A percentile compares a stretch with the other conserved stretches of the same genome.
These are phyloP conservation scores for Brenthis ino DNA, from an alignment of 2,888 invertebrate genomes.

Conservation along the genomic window DNA sequence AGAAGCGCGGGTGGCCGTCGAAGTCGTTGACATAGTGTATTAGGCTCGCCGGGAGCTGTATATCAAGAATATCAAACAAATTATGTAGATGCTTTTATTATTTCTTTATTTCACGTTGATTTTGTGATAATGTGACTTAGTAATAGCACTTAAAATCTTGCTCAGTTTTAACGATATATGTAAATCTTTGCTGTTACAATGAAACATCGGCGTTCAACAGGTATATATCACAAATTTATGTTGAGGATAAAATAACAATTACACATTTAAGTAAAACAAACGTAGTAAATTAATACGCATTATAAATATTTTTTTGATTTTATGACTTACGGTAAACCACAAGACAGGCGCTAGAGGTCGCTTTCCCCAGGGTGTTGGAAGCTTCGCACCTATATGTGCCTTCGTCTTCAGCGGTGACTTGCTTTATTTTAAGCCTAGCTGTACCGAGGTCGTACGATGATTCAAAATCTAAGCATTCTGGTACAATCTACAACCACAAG, in stretches of 20 bases:
- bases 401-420: slow-evolving; percentile 93
- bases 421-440: slow-evolving; percentile 87
- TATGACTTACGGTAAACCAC: slow-evolving; percentile 86
- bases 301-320: neutral
- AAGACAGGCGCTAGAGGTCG: slow-evolving; percentile 90
- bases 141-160: too few species aligned
- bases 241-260: too few species aligned
- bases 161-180: too few species aligned
- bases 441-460: slow-evolving; percentile 86
- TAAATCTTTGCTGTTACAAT: too few species aligned
- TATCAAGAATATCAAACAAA: neutral
- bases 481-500: slow-evolving; percentile 76
- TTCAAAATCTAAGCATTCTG: slow-evolving; percentile 85
- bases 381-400: slow-evolving; percentile 94
- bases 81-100: neutral
- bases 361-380: slow-evolving; percentile 91
- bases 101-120: too few species aligned
- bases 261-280: too few species aligned
- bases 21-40: slow-evolving; percentile 87
- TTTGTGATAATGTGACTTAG: too few species aligned
- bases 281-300: too few species aligned
- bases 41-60: slow-evolving; percentile 91
- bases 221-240: too few species aligned
- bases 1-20: slow-evolving; percentile 85
- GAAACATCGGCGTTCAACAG: too few species aligned